phyloP scores from a whole-genome alignment of 2,113 vertebrate species.

The Alaudala cheleensis region DNA sequence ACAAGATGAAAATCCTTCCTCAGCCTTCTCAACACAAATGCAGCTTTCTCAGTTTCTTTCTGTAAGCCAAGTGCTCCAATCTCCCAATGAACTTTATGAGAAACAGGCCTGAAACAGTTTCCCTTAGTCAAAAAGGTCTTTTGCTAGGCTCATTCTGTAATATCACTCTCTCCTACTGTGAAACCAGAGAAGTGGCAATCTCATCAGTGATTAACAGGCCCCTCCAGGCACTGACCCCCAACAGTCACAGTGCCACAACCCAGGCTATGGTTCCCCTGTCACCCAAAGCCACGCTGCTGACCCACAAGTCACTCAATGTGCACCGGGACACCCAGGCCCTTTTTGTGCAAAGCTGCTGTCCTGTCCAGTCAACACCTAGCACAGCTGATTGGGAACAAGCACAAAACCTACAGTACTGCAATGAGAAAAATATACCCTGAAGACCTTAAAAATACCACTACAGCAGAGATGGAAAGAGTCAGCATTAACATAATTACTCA shows the following conservation, averaged over 20 bases:
- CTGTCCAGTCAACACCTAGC: not conserved
- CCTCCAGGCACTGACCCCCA: not conserved
- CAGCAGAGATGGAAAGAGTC: not conserved
- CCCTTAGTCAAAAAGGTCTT: not conserved
- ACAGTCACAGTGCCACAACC: not conserved
- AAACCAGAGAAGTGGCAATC: not conserved
- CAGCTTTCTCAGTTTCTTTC: not conserved
- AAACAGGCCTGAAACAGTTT: not conserved
- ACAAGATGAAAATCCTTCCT: not conserved
- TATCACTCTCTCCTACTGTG: rapidly evolving
- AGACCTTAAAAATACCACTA: not conserved
- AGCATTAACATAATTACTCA: not conserved
- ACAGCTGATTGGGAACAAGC: not conserved
- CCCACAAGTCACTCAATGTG: no score
- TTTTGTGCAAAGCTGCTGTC: not conserved
- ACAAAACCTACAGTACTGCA: not conserved
- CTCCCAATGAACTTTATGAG: not conserved
- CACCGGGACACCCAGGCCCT: not conserved
- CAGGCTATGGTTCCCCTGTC: rapidly evolving
- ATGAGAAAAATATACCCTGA: not conserved
- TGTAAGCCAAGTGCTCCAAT: not conserved
- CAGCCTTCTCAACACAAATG: not conserved
- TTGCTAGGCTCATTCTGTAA: not conserved
- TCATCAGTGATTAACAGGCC: not conserved
- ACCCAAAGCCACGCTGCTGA: not conserved